Evolutionary conservation across 2,888 invertebrate genomes (phyloP).

Genomic region (Drosophila pseudotakahashii): DNA sequence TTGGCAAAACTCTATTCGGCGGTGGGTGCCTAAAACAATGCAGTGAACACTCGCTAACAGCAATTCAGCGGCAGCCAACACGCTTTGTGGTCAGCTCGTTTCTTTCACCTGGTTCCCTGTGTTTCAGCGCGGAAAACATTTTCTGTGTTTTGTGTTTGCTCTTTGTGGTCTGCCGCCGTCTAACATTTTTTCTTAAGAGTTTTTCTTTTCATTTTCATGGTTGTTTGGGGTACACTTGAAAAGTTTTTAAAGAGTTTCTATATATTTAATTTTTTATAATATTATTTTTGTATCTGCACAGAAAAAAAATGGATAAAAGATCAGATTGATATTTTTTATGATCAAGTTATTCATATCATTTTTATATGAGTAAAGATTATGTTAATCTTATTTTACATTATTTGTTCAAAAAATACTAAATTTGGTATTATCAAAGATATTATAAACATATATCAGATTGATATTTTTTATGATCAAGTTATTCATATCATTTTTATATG

Average conservation of each 20-base stretch:
- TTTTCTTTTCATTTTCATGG: slow-evolving; percentile 8
- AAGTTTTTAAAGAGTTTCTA: neutral
- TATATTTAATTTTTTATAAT: neutral
- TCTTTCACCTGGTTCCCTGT: slow-evolving; percentile 4
- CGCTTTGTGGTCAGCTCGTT: slow-evolving; percentile 65
- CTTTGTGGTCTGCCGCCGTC: slow-evolving; percentile 56
- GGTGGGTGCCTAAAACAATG: slow-evolving; percentile 28
- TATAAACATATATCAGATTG: too few relatives aligned
- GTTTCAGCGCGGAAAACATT: slow-evolving; percentile 47
- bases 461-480: too few relatives aligned
- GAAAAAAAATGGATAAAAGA: too few relatives aligned
- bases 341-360: too few relatives aligned
- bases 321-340: too few relatives aligned
- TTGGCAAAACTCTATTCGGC: slow-evolving; percentile 53
- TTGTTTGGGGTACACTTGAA: slow-evolving; percentile 1
- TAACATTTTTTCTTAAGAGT: slow-evolving; percentile 27
- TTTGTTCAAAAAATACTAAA: too few relatives aligned
- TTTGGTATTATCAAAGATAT: too few relatives aligned
- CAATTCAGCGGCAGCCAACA: slow-evolving; percentile 29
- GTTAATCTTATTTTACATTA: too few relatives aligned
- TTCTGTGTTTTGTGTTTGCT: slow-evolving; percentile 45
- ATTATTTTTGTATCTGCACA: too few relatives aligned
- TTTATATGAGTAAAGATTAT: too few relatives aligned
- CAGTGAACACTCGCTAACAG: slow-evolving; percentile 25
- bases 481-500: too few relatives aligned